phyloP scores from a whole-genome alignment of 1,140 invertebrate genomes.

The Daktulosphaira vitifoliae region DNA sequence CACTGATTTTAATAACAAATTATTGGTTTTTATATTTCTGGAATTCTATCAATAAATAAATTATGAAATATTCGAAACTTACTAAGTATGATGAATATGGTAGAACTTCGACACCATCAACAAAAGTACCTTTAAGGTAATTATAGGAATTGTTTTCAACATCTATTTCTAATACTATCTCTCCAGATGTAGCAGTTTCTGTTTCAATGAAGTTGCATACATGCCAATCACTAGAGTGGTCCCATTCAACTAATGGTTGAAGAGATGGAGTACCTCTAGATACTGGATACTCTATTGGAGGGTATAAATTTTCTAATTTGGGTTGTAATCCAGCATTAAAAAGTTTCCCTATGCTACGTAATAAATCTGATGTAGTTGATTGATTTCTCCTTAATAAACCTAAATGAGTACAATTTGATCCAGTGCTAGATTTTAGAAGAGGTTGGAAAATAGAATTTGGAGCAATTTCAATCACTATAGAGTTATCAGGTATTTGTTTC shows the following conservation, averaged over 20 bases:
- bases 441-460: slow-evolving; percentile 46
- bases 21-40: too few relatives aligned
- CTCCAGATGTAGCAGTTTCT: neutral
- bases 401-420: slow-evolving; percentile 20
- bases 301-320: slow-evolving; percentile 53
- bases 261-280: slow-evolving; percentile 62
- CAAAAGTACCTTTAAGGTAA: neutral
- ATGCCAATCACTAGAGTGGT: slow-evolving; percentile 49
- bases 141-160: neutral
- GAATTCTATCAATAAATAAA: too few relatives aligned
- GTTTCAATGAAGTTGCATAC: slow-evolving; percentile 15
- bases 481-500: slow-evolving; percentile 63
- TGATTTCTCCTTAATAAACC: slow-evolving; percentile 28
- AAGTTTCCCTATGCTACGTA: slow-evolving; percentile 43
- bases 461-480: slow-evolving; percentile 61
- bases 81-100: slow-evolving; percentile 30
- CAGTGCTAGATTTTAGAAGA: slow-evolving; percentile 39
- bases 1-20: too few relatives aligned
- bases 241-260: slow-evolving; percentile 60
- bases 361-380: neutral
- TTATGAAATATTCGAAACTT: too few relatives aligned
- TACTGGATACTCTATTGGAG: slow-evolving; percentile 58
- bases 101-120: slow-evolving; percentile 12
- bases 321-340: slow-evolving; percentile 57
- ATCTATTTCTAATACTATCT: slow-evolving; percentile 11